Conservation (phyloP, 2,797 vertebrate genomes). For the Choloepus didactylus region DNA sequence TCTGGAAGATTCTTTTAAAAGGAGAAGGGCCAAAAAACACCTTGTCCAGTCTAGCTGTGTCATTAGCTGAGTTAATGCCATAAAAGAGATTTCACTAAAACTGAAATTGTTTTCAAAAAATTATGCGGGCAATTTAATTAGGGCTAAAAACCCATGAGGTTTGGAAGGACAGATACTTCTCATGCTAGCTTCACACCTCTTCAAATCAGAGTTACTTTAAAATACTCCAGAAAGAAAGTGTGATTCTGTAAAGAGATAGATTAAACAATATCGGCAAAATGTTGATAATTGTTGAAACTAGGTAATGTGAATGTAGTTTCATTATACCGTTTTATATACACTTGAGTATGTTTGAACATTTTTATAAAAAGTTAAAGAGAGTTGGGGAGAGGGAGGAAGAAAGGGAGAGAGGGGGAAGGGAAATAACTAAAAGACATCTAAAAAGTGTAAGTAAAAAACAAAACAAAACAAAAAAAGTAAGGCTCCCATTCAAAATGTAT, state of each 20-base stretch:
- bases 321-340: neutral
- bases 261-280: slow-evolving; percentile 5
- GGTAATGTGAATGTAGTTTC: neutral
- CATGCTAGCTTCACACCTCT: slow-evolving; percentile 45
- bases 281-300: slow-evolving; percentile 21
- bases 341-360: slow-evolving; percentile 20
- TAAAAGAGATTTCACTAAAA: slow-evolving; percentile 49
- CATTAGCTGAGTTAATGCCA: slow-evolving; percentile 62
- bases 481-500: neutral
- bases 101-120: neutral
- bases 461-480: neutral
- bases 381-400: neutral
- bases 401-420: neutral
- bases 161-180: slow-evolving; percentile 54
- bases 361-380: neutral
- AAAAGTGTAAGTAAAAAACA: slow-evolving; percentile 36
- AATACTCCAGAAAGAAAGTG: slow-evolving; percentile 6
- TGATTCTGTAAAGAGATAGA: neutral
- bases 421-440: neutral
- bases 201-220: slow-evolving; percentile 37
- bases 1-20: slow-evolving; percentile 44
- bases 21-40: slow-evolving; percentile 44
- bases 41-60: slow-evolving; percentile 41
- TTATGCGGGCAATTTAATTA: slow-evolving; percentile 52
- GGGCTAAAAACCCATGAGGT: slow-evolving; percentile 4